phyloP scores from a whole-genome alignment of 1,140 invertebrate genomes.

The Akabosia matsudoensis region DNA sequence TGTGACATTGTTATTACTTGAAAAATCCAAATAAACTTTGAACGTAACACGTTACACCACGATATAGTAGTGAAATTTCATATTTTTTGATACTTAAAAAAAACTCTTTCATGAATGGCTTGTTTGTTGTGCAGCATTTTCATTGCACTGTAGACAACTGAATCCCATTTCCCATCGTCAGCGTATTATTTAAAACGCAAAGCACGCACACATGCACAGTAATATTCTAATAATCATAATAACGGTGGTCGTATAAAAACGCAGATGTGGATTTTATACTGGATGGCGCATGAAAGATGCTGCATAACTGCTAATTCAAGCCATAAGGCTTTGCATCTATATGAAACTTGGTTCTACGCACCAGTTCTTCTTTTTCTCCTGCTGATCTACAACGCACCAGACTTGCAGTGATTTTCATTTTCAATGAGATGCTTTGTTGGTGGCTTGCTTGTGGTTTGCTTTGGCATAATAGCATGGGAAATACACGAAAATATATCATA shows the following conservation, averaged over 20 bases:
- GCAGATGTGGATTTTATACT: slow-evolving; percentile 23
- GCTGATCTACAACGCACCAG: neutral
- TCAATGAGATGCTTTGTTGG: slow-evolving; percentile 20
- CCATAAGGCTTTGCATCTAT: no score
- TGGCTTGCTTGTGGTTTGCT: slow-evolving; percentile 14
- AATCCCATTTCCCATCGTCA: neutral
- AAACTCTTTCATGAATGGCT: no score
- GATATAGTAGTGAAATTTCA: no score
- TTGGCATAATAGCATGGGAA: neutral
- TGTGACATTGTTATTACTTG: no score
- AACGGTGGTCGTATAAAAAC: slow-evolving; percentile 5
- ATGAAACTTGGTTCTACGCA: no score
- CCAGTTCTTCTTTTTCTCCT: no score
- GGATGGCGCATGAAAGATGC: slow-evolving; percentile 13
- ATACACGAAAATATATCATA: no score
- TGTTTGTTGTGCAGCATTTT: neutral
- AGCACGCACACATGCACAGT: neutral
- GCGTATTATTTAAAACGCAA: neutral
- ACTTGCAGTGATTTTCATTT: neutral
- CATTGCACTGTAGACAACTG: neutral
- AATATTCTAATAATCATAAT: slow-evolving; percentile 17
- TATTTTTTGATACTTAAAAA: no score
- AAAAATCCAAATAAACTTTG: no score
- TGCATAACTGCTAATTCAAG: neutral
- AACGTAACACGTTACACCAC: no score